Evolutionary conservation across 2,113 vertebrate species (phyloP).

Genomic region (Eulemur rufifrons): DNA sequence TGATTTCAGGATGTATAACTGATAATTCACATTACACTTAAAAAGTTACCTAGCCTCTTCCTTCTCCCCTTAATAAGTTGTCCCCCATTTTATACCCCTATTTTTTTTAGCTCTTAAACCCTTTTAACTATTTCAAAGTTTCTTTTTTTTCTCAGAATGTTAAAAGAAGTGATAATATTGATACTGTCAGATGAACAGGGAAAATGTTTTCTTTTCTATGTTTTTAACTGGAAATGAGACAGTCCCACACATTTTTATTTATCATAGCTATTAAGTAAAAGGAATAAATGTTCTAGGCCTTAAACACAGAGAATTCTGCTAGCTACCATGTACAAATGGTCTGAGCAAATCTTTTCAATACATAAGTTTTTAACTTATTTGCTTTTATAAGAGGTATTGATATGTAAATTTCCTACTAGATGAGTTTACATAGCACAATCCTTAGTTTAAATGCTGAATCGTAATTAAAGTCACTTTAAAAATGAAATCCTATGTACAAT

Average conservation of each 20-base stretch:
- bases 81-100: background rate
- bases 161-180: background rate
- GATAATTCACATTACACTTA: background rate
- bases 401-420: background rate
- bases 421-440: background rate
- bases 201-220: background rate
- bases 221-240: background rate
- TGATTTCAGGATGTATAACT: background rate
- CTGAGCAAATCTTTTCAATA: background rate
- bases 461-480: slow-evolving; percentile 29
- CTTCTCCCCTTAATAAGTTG: background rate
- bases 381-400: background rate
- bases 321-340: background rate
- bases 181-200: background rate
- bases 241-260: background rate
- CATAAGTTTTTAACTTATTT: background rate
- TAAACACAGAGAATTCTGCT: background rate
- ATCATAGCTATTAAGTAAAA: background rate
- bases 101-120: background rate
- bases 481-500: background rate
- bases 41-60: background rate
- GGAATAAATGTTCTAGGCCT: background rate
- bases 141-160: background rate
- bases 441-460: background rate
- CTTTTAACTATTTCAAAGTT: background rate